phyloP scores from a whole-genome alignment of 2,113 vertebrate species.

The Silurus glanis region DNA sequence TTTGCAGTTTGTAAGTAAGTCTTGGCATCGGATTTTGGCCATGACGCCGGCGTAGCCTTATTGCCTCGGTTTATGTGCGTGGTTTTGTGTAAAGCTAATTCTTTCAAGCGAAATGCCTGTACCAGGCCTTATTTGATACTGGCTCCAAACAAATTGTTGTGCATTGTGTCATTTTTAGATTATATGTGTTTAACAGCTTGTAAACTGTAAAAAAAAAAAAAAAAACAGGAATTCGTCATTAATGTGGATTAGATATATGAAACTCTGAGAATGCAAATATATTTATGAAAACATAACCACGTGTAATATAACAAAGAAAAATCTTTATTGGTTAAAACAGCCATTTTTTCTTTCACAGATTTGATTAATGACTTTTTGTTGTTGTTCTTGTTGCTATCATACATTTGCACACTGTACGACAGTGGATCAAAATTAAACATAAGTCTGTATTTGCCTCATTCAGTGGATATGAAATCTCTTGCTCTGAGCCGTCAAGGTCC shows the following conservation, averaged over 20 bases:
- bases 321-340: constrained; percentile 97
- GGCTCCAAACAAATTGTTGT: constrained; percentile 48
- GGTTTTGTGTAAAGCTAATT: constrained; percentile 52
- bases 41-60: constrained; percentile 35
- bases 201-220: constrained; percentile 31
- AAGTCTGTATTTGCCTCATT: constrained; percentile 63
- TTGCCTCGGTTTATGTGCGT: constrained; percentile 48
- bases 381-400: constrained; percentile 75
- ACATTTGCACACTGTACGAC: constrained; percentile 82
- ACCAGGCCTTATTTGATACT: constrained; percentile 44
- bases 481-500: constrained; percentile 43
- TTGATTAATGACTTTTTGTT: constrained; percentile 74
- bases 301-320: constrained; percentile 72
- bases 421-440: constrained; percentile 76
- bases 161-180: constrained; percentile 38
- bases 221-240: background rate
- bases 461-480: constrained; percentile 65
- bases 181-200: constrained; percentile 34
- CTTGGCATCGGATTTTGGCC: constrained; percentile 47
- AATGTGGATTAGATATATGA: background rate
- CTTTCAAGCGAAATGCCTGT: constrained; percentile 43
- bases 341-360: constrained; percentile 81
- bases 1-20: constrained; percentile 40
- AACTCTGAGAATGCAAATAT: background rate
- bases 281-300: constrained; percentile 17